A percentile compares a stretch with the other conserved stretches of the same genome.
Conservation (phyloP, 2,797 vertebrate species). For the Lepidocolaptes lacrymiger region DNA sequence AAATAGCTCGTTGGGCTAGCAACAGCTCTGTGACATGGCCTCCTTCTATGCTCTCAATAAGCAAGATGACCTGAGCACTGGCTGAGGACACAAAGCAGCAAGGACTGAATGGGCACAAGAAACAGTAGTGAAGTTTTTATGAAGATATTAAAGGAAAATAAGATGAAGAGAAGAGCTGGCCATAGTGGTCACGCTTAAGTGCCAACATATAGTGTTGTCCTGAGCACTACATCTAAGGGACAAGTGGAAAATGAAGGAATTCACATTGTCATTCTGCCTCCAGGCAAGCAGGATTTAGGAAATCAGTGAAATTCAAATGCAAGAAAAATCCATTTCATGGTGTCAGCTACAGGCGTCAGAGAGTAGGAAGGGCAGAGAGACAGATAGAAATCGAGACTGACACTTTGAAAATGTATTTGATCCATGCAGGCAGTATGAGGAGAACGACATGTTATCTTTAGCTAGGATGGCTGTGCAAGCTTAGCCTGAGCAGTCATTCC, state of each 20-base stretch:
- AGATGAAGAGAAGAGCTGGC: neutral
- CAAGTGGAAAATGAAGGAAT: neutral
- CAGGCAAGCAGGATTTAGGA: constrained; percentile 19
- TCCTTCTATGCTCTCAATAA: neutral
- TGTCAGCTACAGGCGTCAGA: neutral
- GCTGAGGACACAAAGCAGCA: neutral
- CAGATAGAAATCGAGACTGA: neutral
- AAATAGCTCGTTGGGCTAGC: neutral
- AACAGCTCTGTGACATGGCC: neutral
- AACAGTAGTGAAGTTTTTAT: neutral
- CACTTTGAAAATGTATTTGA: neutral
- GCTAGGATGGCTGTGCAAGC: neutral
- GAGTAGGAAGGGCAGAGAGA: neutral
- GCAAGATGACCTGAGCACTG: neutral
- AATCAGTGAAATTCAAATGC: constrained; percentile 13
- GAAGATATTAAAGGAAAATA: neutral
- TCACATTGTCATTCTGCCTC: neutral
- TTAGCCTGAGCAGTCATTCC: neutral
- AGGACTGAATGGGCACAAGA: neutral
- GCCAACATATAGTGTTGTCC: neutral
- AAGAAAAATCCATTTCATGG: constrained; percentile 32
- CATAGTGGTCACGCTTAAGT: neutral
- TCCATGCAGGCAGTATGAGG: neutral
- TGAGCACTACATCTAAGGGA: neutral
- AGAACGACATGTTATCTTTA: neutral